phyloP scores from a whole-genome alignment of 1,140 invertebrate genomes.

The Hyles vespertilio region DNA sequence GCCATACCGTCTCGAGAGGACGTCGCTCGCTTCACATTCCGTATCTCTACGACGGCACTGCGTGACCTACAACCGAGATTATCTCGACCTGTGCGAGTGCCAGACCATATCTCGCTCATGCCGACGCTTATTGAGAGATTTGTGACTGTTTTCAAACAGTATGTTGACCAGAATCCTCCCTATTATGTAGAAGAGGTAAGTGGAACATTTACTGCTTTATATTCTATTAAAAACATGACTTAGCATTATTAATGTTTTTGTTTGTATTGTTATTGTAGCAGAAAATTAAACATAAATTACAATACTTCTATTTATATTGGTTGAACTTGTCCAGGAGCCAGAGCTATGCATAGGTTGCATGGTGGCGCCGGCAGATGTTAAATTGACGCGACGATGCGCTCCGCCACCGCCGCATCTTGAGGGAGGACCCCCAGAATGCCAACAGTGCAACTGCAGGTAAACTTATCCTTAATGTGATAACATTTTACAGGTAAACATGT shows the following conservation, averaged over 20 bases:
- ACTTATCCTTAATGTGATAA: neutral
- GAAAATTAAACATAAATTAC: too few relatives aligned
- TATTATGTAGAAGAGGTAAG: slow-evolving; percentile 81
- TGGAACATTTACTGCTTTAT: slow-evolving; percentile 8
- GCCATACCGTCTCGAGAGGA: slow-evolving; percentile 79
- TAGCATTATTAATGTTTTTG: too few relatives aligned
- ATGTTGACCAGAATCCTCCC: slow-evolving; percentile 83
- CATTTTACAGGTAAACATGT: too few relatives aligned
- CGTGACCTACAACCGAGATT: slow-evolving; percentile 87
- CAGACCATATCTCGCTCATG: slow-evolving; percentile 86
- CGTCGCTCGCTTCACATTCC: slow-evolving; percentile 79
- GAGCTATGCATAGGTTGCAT: slow-evolving; percentile 94
- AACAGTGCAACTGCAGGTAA: slow-evolving; percentile 73
- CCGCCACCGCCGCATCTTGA: slow-evolving; percentile 40
- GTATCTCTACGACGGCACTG: slow-evolving; percentile 87
- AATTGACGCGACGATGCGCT: slow-evolving; percentile 85
- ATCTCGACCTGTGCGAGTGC: slow-evolving; percentile 82
- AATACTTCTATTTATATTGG: neutral
- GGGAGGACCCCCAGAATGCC: slow-evolving; percentile 65
- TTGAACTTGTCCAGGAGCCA: slow-evolving; percentile 76
- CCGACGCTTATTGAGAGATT: slow-evolving; percentile 89
- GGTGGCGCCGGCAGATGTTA: slow-evolving; percentile 86
- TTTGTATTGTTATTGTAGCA: too few relatives aligned
- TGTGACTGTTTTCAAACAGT: slow-evolving; percentile 87
- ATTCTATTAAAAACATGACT: too few relatives aligned